phyloP scores from a whole-genome alignment of 1,140 invertebrate species.

The Drosophila kohkoa region DNA sequence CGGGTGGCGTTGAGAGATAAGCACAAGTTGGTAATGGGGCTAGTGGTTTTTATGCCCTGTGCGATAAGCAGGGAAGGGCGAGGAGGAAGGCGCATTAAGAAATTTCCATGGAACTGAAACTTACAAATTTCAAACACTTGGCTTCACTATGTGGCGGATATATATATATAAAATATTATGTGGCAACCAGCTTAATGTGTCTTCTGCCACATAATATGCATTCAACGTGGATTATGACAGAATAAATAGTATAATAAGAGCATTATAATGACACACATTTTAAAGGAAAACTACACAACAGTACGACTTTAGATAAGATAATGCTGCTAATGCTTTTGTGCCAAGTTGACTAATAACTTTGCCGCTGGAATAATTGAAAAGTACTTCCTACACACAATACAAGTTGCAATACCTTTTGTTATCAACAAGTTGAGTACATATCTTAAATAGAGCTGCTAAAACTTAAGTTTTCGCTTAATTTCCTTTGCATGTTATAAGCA shows the following conservation, averaged over 20 bases:
- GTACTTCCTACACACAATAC: background rate
- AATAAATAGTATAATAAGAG: background rate
- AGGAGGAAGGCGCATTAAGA: constrained; percentile 19
- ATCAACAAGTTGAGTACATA: background rate
- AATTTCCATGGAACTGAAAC: constrained; percentile 60
- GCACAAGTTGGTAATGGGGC: constrained; percentile 54
- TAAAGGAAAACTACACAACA: background rate
- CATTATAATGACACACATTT: constrained; percentile 1
- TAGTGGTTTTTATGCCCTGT: constrained; percentile 38
- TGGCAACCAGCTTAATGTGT: constrained; percentile 28
- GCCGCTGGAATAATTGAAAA: constrained; percentile 1
- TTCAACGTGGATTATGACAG: background rate
- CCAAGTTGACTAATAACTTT: background rate
- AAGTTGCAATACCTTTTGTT: background rate
- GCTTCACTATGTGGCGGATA: background rate
- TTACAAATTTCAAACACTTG: constrained; percentile 22
- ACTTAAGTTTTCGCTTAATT: no score
- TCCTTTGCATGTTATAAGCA: no score
- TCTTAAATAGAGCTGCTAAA: no score
- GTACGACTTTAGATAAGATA: background rate
- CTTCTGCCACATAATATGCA: background rate
- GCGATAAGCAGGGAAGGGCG: constrained; percentile 43
- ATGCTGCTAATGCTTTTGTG: background rate
- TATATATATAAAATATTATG: constrained; percentile 3
- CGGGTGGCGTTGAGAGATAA: constrained; percentile 52